Conservation (phyloP, 2,888 invertebrate species). For the Dasysyrphus albostriatus region DNA sequence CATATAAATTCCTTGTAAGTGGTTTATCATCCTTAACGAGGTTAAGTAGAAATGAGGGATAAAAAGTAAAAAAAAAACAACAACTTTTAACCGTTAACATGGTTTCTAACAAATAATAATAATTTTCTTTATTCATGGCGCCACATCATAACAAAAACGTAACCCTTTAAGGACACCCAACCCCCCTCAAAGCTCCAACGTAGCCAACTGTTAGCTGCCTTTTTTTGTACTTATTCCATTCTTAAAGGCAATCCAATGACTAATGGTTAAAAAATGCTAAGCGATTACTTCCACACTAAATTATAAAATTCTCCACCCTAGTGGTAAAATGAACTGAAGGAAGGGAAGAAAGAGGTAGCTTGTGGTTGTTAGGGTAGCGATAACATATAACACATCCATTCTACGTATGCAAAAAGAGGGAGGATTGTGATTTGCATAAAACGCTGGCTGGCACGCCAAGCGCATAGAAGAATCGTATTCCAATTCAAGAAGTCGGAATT, state of each 20-base stretch:
- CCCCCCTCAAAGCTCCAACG: conserved; percentile 22
- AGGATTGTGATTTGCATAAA: conserved; percentile 72
- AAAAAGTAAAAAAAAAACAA: neutral
- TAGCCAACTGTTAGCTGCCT: conserved; percentile 28
- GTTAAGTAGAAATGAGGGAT: conserved; percentile 28
- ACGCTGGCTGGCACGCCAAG: conserved; percentile 56
- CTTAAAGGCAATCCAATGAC: conserved; percentile 58
- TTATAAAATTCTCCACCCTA: conserved; percentile 58
- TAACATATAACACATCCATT: conserved; percentile 63
- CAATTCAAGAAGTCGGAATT: conserved; percentile 38
- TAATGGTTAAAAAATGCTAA: conserved; percentile 72
- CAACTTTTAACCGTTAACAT: conserved; percentile 27
- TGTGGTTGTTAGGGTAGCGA: conserved; percentile 47
- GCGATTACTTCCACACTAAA: conserved; percentile 68
- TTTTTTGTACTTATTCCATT: conserved; percentile 13
- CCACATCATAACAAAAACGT: conserved; percentile 32
- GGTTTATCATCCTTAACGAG: conserved; percentile 33
- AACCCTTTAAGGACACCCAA: neutral
- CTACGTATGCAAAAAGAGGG: conserved; percentile 26
- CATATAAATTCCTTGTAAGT: neutral
- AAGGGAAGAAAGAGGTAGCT: neutral
- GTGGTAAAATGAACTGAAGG: neutral
- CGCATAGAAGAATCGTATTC: conserved; percentile 23
- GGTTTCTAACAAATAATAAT: conserved; percentile 29
- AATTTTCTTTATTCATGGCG: conserved; percentile 39